phyloP scores from a whole-genome alignment of 2,797 vertebrate genomes.

The Takifugu ocellatus region DNA sequence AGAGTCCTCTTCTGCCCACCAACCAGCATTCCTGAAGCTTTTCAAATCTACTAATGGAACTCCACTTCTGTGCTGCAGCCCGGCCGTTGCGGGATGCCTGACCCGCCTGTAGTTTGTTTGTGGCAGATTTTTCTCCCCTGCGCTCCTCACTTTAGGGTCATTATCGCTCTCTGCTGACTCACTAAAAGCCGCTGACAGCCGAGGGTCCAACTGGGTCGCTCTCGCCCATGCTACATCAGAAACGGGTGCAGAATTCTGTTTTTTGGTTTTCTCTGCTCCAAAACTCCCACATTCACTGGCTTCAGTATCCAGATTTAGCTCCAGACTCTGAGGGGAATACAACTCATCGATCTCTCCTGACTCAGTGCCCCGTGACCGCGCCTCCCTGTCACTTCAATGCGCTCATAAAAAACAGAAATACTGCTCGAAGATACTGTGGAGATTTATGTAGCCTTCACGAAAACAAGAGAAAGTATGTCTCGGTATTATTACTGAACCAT shows the following conservation, averaged over 20 bases:
- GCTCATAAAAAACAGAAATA: background rate
- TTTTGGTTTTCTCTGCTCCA: background rate
- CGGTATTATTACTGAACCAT: no score
- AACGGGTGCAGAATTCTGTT: conserved; percentile 4
- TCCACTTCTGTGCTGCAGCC: background rate
- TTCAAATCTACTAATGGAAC: background rate
- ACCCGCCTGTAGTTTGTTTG: background rate
- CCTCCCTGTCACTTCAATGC: background rate
- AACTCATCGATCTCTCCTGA: background rate
- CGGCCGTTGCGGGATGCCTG: no score
- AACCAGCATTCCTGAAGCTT: background rate
- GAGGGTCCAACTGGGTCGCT: background rate
- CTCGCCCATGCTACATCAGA: conserved; percentile 8
- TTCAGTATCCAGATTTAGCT: background rate
- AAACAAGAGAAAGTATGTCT: no score
- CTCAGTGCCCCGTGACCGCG: background rate
- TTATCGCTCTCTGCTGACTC: conserved; percentile 8
- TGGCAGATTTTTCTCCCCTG: background rate
- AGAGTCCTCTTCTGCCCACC: background rate
- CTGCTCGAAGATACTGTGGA: background rate
- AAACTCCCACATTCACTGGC: no score
- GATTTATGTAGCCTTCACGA: no score
- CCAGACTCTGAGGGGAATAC: background rate
- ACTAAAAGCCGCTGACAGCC: background rate
- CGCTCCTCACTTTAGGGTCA: background rate